Conservation (phyloP, 2,888 invertebrate genomes). For the Liopterus haemorrhoidalis region DNA sequence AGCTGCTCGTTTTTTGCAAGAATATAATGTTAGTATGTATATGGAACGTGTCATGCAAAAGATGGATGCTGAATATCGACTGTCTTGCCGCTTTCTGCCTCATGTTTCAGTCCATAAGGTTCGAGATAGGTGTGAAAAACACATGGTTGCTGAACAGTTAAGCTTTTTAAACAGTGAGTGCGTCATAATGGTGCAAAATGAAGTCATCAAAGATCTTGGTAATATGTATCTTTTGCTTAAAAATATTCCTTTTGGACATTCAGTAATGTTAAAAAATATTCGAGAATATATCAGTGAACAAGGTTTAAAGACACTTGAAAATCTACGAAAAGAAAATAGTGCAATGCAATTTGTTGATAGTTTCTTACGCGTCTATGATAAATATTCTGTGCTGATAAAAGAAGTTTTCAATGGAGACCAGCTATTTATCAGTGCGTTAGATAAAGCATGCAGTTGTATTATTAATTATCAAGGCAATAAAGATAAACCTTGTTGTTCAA, state of each 20-base stretch:
- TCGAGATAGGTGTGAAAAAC: slow-evolving; percentile 56
- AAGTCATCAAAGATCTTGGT: slow-evolving; percentile 73
- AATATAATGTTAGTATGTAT: slow-evolving; percentile 79
- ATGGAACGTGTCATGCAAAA: slow-evolving; percentile 82
- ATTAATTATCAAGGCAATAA: slow-evolving; percentile 63
- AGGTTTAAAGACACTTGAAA: slow-evolving; percentile 56
- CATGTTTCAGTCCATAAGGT: slow-evolving; percentile 50
- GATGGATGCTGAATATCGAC: slow-evolving; percentile 67
- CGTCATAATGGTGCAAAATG: slow-evolving; percentile 61
- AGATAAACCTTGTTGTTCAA: slow-evolving; percentile 63
- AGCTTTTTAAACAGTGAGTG: slow-evolving; percentile 68
- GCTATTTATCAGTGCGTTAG: slow-evolving; percentile 86
- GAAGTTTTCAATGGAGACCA: slow-evolving; percentile 89
- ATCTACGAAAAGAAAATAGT: slow-evolving; percentile 77
- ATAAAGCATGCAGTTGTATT: slow-evolving; percentile 89
- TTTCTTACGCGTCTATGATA: slow-evolving; percentile 80
- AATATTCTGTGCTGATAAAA: slow-evolving; percentile 79
- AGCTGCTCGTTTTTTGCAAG: slow-evolving; percentile 73
- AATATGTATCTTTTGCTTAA: slow-evolving; percentile 88
- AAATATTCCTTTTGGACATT: slow-evolving; percentile 72
- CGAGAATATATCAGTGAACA: slow-evolving; percentile 67
- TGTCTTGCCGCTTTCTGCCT: slow-evolving; percentile 74
- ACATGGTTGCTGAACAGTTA: slow-evolving; percentile 77
- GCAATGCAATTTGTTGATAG: slow-evolving; percentile 90
- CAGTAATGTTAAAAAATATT: slow-evolving; percentile 57